These are phyloP conservation scores for Callyntrura sp. DNA, from an alignment of 2,888 invertebrate genomes.

Conservation along the genomic window DNA sequence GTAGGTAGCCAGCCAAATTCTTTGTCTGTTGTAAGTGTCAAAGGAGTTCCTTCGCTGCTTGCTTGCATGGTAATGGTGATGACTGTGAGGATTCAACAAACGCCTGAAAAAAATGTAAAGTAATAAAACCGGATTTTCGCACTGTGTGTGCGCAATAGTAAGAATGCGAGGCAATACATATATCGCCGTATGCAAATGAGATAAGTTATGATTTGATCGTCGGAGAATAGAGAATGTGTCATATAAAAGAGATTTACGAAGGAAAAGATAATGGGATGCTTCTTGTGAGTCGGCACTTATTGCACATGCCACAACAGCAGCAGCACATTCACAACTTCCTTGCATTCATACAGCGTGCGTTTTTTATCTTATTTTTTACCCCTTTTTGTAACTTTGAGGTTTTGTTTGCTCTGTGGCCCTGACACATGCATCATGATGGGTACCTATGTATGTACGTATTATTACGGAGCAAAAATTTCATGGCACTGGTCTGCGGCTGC, in stretches of 20 bases:
- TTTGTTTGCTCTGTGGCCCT: neutral
- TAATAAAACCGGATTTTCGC: conserved; percentile 73
- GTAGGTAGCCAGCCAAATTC: neutral
- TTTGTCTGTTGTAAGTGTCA: neutral
- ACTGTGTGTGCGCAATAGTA: conserved; percentile 48
- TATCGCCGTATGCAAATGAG: conserved; percentile 62
- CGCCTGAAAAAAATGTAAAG: conserved; percentile 42
- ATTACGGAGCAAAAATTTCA: neutral
- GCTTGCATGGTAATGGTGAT: neutral
- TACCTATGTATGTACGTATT: neutral
- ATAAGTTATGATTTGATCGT: conserved; percentile 75
- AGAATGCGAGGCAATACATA: conserved; percentile 36
- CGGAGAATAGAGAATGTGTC: conserved; percentile 68
- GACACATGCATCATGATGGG: neutral
- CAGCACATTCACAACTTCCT: conserved; percentile 3
- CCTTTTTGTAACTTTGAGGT: conserved; percentile 3
- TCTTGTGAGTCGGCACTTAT: conserved; percentile 27
- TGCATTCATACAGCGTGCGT: neutral
- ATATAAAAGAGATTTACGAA: conserved; percentile 76
- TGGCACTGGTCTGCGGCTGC: neutral
- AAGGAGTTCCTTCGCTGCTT: neutral
- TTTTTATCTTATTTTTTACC: neutral
- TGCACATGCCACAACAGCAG: neutral
- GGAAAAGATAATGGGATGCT: conserved; percentile 65
- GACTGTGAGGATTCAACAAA: neutral